Conservation (phyloP, 2,888 invertebrate genomes). For the Fragum fragum region DNA sequence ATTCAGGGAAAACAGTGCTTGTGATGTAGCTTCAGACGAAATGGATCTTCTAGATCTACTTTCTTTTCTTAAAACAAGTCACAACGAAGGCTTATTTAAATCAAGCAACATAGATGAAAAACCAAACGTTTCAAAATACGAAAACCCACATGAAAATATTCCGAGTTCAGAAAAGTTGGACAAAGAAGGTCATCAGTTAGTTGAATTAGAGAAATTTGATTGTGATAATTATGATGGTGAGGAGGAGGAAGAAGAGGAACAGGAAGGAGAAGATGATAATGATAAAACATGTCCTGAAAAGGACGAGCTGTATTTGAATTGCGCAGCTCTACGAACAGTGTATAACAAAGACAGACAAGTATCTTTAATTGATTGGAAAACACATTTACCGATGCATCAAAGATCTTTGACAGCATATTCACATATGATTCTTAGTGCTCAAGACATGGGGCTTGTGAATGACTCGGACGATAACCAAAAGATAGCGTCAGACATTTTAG, state of each 20-base stretch:
- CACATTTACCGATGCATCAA: neutral
- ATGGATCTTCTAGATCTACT: no score
- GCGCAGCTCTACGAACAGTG: constrained; percentile 1
- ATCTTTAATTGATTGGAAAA: neutral
- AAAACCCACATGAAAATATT: no score
- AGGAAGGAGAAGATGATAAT: neutral
- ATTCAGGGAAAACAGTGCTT: no score
- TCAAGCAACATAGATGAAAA: no score
- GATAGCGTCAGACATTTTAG: neutral
- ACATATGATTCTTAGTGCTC: neutral
- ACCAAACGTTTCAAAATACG: no score
- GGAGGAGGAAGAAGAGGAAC: neutral
- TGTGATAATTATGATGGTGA: no score
- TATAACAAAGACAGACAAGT: neutral
- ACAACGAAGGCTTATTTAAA: no score
- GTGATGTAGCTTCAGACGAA: no score
- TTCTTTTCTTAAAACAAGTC: no score
- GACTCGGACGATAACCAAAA: neutral
- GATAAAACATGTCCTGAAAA: neutral
- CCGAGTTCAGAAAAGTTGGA: no score
- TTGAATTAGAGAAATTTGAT: no score
- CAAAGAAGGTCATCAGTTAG: no score
- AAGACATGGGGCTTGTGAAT: neutral
- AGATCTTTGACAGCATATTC: neutral
- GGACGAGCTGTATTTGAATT: neutral